Base-by-base conservation (phyloP, 1,140 invertebrate species). In the Drosophila yakuba region DNA sequence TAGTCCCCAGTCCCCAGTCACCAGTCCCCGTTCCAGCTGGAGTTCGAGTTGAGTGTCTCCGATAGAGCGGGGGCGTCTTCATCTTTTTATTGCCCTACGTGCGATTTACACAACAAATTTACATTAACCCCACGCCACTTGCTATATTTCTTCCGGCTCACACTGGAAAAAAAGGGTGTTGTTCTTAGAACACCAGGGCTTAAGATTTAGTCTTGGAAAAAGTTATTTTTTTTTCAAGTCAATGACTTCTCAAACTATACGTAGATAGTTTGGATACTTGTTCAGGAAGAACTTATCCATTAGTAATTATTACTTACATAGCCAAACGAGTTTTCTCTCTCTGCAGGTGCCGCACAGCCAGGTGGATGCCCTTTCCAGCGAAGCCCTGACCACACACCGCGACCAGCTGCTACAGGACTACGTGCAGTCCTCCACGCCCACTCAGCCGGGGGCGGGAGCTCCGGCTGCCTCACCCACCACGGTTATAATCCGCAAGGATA, bases 401-500 rank as follows among this genome's bases (percentile, higher is more conserved):
- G 61, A 79, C 63, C 57, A 79, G 61, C 72, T 76, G 73, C 73
- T 76, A 14, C 73, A 76, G 73, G 73, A 76, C 11, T 76, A 76
- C 47, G 73, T 75, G 36, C 73, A 76, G 38, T 80, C 73, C 14
- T 56, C 79, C 12, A 71, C 74, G 39, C 74, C 74, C 63, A 77
- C 74, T 15, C 74, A 77, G 51, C 74, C 74, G 56, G 73, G 74
- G 20, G 73, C 74, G 10, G 73, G 74, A 36, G 73, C 74, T n/a
- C 73, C 74, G 11, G 54, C 78, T 35, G 64, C 63, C 48, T 56
- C 83, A 0, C 47, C 71, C 17, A 56, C 80, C 44, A 73, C 69
- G 28, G 74, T 68, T 43, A 92, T 92, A 48, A 92, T 92, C 47
- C 91, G 91, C 71, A 92, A 92, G 85, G 91, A 92, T 61, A 91